Evolutionary conservation across 2,113 vertebrate genomes (phyloP).

Genomic region (Prinia subflava): DNA sequence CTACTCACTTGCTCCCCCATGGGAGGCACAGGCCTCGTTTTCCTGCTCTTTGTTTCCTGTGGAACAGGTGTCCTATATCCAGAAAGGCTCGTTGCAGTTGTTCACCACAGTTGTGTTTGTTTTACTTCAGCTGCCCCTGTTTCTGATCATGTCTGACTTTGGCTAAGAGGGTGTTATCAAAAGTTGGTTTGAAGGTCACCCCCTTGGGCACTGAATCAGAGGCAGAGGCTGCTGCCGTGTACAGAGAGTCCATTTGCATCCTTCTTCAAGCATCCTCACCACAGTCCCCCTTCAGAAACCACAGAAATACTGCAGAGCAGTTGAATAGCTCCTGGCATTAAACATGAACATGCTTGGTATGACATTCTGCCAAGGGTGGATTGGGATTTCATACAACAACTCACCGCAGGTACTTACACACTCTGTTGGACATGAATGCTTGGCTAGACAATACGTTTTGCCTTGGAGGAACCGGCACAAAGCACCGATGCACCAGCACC

Average conservation of each 20-base stretch:
- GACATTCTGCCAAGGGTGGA: neutral
- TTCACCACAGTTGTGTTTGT: neutral
- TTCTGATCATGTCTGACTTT: neutral
- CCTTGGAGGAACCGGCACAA: neutral
- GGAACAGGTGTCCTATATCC: neutral
- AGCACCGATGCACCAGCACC: neutral
- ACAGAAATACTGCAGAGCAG: neutral
- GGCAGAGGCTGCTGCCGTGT: neutral
- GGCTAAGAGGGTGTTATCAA: neutral
- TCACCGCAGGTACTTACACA: neutral
- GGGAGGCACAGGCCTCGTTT: neutral
- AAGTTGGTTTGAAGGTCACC: neutral
- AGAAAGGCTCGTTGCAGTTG: neutral
- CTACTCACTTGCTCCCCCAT: fast-evolving
- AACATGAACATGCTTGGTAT: neutral
- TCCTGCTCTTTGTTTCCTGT: neutral
- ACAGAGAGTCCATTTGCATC: neutral
- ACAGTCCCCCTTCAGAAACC: neutral
- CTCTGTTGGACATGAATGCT: neutral
- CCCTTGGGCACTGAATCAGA: neutral
- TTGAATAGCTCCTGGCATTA: neutral
- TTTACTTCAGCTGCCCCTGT: neutral
- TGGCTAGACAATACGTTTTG: neutral
- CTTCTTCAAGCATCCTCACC: neutral
- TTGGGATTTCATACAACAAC: neutral